phyloP scores from a whole-genome alignment of 2,797 vertebrate genomes.

The Meda fulgida region DNA sequence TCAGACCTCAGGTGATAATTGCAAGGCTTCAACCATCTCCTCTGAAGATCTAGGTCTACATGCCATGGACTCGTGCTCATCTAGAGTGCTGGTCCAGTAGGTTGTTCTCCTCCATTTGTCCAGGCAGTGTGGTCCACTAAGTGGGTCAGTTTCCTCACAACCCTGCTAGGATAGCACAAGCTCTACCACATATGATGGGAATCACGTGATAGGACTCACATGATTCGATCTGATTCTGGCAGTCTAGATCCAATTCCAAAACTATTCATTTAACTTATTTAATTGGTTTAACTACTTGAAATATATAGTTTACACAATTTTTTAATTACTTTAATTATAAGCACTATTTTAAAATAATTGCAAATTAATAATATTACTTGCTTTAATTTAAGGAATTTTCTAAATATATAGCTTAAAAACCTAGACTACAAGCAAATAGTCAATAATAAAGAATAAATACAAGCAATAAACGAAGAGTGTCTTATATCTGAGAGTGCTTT shows the following conservation, averaged over 20 bases:
- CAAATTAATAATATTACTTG: too few relatives aligned
- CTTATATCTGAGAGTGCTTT: background rate
- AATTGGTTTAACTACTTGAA: background rate
- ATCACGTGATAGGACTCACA: background rate
- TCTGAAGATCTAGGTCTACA: background rate
- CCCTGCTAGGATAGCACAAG: background rate
- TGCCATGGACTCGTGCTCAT: background rate
- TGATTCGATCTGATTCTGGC: background rate
- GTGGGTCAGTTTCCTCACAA: background rate
- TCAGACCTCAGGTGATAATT: background rate
- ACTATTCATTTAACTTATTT: background rate
- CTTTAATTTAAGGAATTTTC: too few relatives aligned
- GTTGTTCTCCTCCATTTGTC: background rate
- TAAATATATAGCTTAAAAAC: too few relatives aligned
- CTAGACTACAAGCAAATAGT: background rate
- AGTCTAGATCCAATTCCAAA: background rate
- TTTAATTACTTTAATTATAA: background rate
- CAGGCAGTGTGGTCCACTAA: background rate
- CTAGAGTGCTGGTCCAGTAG: too few relatives aligned
- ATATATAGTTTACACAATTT: background rate
- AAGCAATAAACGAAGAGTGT: background rate
- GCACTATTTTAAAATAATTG: background rate
- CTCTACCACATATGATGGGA: too few relatives aligned
- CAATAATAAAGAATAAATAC: background rate
- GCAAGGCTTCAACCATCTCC: constrained; percentile 9